Base-by-base conservation (phyloP, 2,888 invertebrate genomes). In the Patella depressa region DNA sequence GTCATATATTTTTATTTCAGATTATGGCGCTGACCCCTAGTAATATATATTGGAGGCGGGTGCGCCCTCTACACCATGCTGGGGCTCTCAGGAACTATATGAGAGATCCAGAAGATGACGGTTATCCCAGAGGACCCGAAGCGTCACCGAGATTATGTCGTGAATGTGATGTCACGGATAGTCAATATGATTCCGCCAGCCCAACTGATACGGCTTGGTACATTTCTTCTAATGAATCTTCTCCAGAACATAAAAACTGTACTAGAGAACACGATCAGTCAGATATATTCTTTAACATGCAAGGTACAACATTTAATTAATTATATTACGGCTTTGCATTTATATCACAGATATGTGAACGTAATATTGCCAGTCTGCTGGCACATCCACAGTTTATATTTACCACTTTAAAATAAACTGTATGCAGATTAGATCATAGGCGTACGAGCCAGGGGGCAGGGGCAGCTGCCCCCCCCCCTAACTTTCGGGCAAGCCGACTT, bases 1-100 rank as follows among this genome's bases (percentile, higher is more conserved):
- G n/a, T 17, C n/a, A 9, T 53, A 9, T 53, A n/a, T 72, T 72
- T 70, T 24, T 72, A 53, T 45, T 77, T 70, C 79, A 91, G 91
- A 88, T 91, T 15, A 91, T 91, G 90, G 85, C 85, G 19, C 88
- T 91, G 72, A 86, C 89, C 17, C 86, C 89, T 5, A 82, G 84
- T 19, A 87, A 90, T 81, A 80, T 80, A 45, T 76, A 86, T 7
- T 91, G 92, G 92, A 85, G 84, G 59, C 82, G 92, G 24, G 86
- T 83, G 54, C 82, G 92, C 65, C 88, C 87, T 11, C 79, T 83
- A 7, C 88, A 90, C 79, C 92, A 92, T 84, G 88, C 86, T 17
- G 91, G 91, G 3, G 92, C 92, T 12, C 75, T 87, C 12, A 84
- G 91, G 72, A 82, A 82, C 59, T 91, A 90, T 78, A 79, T 85